phyloP scores from a whole-genome alignment of 2,888 invertebrate genomes.

The Scaptomyza caliginosa region DNA sequence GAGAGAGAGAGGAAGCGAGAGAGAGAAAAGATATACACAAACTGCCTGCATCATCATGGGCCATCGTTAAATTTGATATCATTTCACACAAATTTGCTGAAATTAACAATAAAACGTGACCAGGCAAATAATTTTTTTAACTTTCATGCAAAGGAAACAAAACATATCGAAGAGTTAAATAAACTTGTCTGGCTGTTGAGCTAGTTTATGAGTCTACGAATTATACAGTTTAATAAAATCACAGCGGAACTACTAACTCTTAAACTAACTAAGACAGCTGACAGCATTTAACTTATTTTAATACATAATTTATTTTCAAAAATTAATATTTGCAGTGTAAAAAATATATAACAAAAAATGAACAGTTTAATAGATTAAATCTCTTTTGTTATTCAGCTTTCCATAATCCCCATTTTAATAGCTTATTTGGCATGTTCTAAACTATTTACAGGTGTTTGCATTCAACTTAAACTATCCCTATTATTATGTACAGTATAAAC shows the following conservation, averaged over 20 bases:
- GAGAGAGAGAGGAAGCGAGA: neutral
- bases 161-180: constrained; percentile 1
- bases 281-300: neutral
- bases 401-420: neutral
- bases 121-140: constrained; percentile 69
- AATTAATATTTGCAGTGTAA: neutral
- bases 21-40: neutral
- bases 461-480: neutral
- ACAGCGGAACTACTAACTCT: neutral
- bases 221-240: neutral
- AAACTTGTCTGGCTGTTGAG: neutral
- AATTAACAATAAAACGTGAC: constrained; percentile 80
- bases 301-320: too few relatives aligned
- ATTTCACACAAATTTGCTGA: constrained; percentile 66
- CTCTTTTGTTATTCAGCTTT: neutral
- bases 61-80: constrained; percentile 69
- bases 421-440: neutral
- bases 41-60: constrained; percentile 45
- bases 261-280: neutral
- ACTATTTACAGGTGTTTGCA: neutral
- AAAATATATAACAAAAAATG: neutral
- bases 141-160: constrained; percentile 14
- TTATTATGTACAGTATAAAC: neutral
- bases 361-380: neutral
- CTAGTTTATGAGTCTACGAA: constrained; percentile 7